These are phyloP conservation scores for Antennarius striatus DNA, from an alignment of 2,113 vertebrate species.

Conservation along the genomic window DNA sequence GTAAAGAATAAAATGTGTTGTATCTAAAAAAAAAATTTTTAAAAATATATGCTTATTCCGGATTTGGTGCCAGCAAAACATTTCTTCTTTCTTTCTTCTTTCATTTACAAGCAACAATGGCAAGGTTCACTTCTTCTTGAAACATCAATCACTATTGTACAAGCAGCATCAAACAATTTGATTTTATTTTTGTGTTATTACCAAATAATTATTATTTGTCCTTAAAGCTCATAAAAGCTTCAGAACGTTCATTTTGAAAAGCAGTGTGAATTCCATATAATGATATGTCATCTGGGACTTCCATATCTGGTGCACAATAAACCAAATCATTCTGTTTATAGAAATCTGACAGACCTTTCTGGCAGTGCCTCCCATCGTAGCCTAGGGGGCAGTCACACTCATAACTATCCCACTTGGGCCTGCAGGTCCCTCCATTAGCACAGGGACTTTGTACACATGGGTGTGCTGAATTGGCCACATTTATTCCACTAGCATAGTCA, in stretches of 20 bases:
- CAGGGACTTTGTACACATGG: constrained; percentile 88
- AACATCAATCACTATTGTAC: no score
- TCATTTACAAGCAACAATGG: no score
- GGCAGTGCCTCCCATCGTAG: constrained; percentile 90
- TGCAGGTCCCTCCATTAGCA: constrained; percentile 87
- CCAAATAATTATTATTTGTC: neutral
- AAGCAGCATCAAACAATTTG: no score
- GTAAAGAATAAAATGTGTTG: no score
- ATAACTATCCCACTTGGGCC: constrained; percentile 87
- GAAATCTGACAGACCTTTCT: constrained; percentile 85
- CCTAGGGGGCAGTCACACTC: constrained; percentile 94
- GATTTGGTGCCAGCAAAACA: neutral
- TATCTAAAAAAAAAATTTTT: neutral
- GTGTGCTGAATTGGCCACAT: constrained; percentile 87
- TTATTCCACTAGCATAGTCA: constrained; percentile 85
- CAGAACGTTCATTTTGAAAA: neutral
- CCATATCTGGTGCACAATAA: neutral
- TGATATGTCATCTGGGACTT: constrained; percentile 2
- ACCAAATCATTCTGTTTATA: neutral
- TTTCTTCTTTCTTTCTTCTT: no score
- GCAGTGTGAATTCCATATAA: neutral
- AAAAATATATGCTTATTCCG: neutral
- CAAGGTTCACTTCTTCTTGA: neutral
- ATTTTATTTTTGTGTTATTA: no score
- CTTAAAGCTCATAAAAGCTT: neutral